Evolutionary conservation across 1,140 invertebrate species (phyloP), one percentile per base, ranked within the genome.

Genomic region (Drosophila albomicans): DNA sequence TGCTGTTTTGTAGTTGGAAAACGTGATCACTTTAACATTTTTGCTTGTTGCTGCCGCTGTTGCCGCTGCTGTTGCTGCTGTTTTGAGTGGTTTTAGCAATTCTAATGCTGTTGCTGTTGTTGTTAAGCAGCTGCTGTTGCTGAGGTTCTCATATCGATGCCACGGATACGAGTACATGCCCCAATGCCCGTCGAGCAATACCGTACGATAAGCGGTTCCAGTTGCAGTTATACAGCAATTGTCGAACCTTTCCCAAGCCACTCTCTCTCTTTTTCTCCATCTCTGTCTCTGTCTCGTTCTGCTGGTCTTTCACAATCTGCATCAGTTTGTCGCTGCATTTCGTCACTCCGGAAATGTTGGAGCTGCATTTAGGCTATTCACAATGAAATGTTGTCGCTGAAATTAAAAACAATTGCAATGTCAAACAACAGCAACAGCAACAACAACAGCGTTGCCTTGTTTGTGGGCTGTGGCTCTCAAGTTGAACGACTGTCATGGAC

Each of bases 1-100:
- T 73, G 59, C 52, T 46, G 65, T 63, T 59, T 63, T 64, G 54
- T 66, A 72, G 64, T 61, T 63, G 61, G 66, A 88, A 91, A 91
- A 91, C 88, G 88, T 91, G 88, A 91, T 91, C 88, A 81, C 78
- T 91, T 91, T 91, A 91, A 85, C 78, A 91, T 91, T 85, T 91
- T 82, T 85, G 76, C 84, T 72, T 74, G 75, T 91, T 81, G 75
- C 49, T 80, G 69, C 64, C 16, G 45, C 6, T 32, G 58, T 35
- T 54, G 64, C 28, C 28, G n/a, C 46, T 54, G 66, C 52, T 78
- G 67, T 38, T 62, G 78, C 43, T 62, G 46, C 51, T 77, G 84
- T 87, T 79, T 82, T 91, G 79, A 87, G 79, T 85, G 82, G 76
- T 87, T 87, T 87, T 88, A 87, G 82, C 84, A 89, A 91, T 90